A percentile compares a stretch with the other conserved stretches of the same genome.
Evolutionary conservation across 2,113 vertebrate species (phyloP).

Genomic region (Nannospalax galili): DNA sequence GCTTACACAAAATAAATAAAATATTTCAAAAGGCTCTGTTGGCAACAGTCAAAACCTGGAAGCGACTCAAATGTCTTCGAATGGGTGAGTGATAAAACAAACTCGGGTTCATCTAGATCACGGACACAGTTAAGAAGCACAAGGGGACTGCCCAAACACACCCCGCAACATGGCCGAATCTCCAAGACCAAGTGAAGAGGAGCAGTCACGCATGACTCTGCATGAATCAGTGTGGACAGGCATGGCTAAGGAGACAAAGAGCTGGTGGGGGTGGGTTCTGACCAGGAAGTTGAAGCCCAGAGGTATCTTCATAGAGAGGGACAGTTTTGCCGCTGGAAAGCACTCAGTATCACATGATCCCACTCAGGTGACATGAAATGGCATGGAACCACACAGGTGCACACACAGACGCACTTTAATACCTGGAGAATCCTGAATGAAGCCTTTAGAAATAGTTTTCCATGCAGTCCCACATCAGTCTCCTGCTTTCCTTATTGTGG

Average conservation of each 20-base stretch:
- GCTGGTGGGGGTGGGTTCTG: too few relatives aligned
- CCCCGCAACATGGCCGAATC: neutral
- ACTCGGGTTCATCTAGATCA: accelerated
- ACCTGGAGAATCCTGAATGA: too few relatives aligned
- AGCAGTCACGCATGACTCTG: too few relatives aligned
- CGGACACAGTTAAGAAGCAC: neutral
- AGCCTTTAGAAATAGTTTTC: accelerated
- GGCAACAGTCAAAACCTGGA: neutral
- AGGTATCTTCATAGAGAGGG: neutral
- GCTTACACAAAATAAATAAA: neutral
- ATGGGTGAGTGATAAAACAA: neutral
- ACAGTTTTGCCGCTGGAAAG: neutral
- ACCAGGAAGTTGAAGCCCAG: accelerated
- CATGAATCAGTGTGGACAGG: too few relatives aligned
- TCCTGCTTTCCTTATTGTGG: neutral
- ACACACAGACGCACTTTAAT: accelerated
- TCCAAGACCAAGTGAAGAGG: neutral
- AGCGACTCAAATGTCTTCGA: neutral
- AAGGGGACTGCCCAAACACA: neutral
- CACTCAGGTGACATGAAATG: accelerated
- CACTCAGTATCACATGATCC: neutral
- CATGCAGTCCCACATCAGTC: accelerated
- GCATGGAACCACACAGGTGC: accelerated
- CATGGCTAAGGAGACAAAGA: neutral
- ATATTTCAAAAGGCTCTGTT: neutral